Conservation (phyloP, 2,113 vertebrate genomes). For the Sylvietta virens region DNA sequence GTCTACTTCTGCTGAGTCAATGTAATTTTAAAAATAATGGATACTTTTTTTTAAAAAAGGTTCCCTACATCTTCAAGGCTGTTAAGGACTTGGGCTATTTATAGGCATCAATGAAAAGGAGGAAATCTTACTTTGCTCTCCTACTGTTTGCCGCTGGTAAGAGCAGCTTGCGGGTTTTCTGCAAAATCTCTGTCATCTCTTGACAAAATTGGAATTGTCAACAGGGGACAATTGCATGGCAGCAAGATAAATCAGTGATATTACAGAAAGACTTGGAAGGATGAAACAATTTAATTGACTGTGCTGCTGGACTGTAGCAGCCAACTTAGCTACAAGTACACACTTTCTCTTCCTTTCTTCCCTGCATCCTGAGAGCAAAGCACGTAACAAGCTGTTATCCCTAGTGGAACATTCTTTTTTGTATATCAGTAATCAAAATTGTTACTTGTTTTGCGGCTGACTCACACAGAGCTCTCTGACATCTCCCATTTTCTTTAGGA, state of each 20-base stretch:
- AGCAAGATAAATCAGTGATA: not conserved
- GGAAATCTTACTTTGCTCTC: not conserved
- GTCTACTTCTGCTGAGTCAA: not conserved
- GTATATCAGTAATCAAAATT: not conserved
- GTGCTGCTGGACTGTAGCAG: not conserved
- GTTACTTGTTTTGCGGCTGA: not conserved
- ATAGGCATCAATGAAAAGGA: not conserved
- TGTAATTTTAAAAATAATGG: not conserved
- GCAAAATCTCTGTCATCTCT: slow-evolving; percentile 10
- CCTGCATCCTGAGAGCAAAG: not conserved
- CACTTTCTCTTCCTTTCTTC: not conserved
- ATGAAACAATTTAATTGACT: slow-evolving; percentile 20
- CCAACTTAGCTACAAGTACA: not conserved
- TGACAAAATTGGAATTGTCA: slow-evolving; percentile 31
- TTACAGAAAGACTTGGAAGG: not conserved
- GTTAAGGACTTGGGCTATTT: slow-evolving; percentile 2
- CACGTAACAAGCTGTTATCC: not conserved
- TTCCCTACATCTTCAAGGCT: not conserved
- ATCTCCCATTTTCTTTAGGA: not conserved
- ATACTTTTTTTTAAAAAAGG: not conserved
- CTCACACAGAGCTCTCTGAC: not conserved
- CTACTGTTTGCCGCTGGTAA: not conserved
- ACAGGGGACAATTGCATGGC: not conserved
- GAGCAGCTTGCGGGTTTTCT: not conserved
- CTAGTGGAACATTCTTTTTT: not conserved